Conservation (phyloP, 2,888 invertebrate species). For the Apoderus coryli region DNA sequence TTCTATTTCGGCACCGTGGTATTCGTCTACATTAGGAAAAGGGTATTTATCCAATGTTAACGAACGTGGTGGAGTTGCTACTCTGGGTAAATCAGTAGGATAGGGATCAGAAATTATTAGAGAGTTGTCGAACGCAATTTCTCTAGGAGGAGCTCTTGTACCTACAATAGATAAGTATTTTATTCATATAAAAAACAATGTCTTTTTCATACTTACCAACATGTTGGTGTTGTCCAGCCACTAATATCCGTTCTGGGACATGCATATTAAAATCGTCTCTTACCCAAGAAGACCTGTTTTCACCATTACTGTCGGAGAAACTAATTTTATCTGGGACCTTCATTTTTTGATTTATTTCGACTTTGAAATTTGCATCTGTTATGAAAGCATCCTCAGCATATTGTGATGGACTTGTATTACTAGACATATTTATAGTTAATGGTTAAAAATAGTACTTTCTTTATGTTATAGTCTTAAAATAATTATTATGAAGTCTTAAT, state of each 20-base stretch:
- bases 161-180: too few relatives aligned
- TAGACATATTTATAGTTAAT: slow-evolving; percentile 43
- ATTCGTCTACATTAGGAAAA: slow-evolving; percentile 47
- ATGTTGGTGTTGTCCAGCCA: slow-evolving; percentile 65
- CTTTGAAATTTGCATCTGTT: slow-evolving; percentile 47
- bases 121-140: slow-evolving; percentile 74
- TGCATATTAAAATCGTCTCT: slow-evolving; percentile 79
- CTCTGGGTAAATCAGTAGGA: slow-evolving; percentile 53
- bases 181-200: too few relatives aligned
- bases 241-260: slow-evolving; percentile 85
- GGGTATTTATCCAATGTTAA: slow-evolving; percentile 76
- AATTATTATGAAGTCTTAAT: too few relatives aligned
- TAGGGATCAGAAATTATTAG: slow-evolving; percentile 51
- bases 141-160: slow-evolving; percentile 72
- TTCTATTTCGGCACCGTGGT: slow-evolving; percentile 33
- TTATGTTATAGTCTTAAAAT: too few relatives aligned
- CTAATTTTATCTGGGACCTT: slow-evolving; percentile 65
- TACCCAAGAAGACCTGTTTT: slow-evolving; percentile 45
- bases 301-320: slow-evolving; percentile 53
- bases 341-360: slow-evolving; percentile 70
- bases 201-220: too few relatives aligned
- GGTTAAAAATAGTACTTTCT: too few relatives aligned
- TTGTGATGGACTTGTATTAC: slow-evolving; percentile 44
- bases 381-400: slow-evolving; percentile 50
- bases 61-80: slow-evolving; percentile 78